Evolutionary conservation across 2,113 vertebrate genomes (phyloP), one percentile per base, ranked within the genome.

Genomic region (Sinocyclocheilus grahami): DNA sequence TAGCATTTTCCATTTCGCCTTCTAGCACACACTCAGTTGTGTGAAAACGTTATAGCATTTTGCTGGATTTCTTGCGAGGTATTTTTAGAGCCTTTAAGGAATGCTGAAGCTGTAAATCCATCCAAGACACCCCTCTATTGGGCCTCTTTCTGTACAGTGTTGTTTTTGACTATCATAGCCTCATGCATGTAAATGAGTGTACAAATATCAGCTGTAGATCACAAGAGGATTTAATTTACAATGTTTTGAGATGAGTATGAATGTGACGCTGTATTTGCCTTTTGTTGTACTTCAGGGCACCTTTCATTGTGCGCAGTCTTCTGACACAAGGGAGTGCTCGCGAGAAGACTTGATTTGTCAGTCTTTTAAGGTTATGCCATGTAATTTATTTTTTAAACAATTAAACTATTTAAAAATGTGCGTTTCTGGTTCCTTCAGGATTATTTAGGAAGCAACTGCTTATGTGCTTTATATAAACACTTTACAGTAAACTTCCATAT

Each of bases 381-480:
- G 95, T 99, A 98, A 99, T 97, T 99, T 99, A 99, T 99, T 99
- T 95, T 98, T 97, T 95, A 97, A 96, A 94, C 94, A 91, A 97
- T 96, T 96, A 97, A 97, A 93, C 91, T 92, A 85, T 87, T 83
- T 85, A 85, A 87, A 33, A 84, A 80, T 55, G 5, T 22, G 22
- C 13, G 2, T 79, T 84, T 72, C 27, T 63, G 33, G 9, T 20
- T 85, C 3, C 14, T 87, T 62, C 0, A 77, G 46, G 6, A 33
- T 27, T 18, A 16, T 78, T 58, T 58, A 58, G 55, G 46, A 48
- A 12, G 46, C 10, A 10, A 46, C 12, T 48, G 42, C 9, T 48
- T 12, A 4, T 48, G 46, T 48, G 46, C 1, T 46, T 46, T 46
- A 46, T 46, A 39, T 10, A 10, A 48, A 48, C 2, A 48, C 46